Conservation (phyloP, 2,888 invertebrate genomes). For the Melitaea athalia region DNA sequence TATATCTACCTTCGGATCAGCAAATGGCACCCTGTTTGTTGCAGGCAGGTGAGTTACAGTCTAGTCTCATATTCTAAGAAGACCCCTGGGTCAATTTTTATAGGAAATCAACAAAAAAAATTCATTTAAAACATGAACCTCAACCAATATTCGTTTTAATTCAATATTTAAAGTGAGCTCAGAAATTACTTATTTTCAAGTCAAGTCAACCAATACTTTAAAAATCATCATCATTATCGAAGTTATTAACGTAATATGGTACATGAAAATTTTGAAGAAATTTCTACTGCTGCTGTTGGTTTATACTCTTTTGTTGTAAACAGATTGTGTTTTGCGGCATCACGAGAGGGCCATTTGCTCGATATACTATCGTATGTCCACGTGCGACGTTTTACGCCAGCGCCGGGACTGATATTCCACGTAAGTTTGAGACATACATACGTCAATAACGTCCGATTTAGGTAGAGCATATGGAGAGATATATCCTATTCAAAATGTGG, state of each 20-base stretch:
- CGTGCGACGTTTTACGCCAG: conserved; percentile 93
- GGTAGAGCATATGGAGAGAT: too few species aligned
- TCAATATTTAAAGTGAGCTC: too few species aligned
- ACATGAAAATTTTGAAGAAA: too few species aligned
- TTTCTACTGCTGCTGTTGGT: background rate
- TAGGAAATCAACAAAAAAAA: too few species aligned
- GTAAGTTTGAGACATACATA: conserved; percentile 79
- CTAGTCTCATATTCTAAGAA: background rate
- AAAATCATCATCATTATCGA: too few species aligned
- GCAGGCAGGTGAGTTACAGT: conserved; percentile 86
- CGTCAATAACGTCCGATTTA: too few species aligned
- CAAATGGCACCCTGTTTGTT: conserved; percentile 96
- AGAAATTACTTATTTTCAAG: too few species aligned
- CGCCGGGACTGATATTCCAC: conserved; percentile 97
- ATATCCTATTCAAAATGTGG: too few species aligned
- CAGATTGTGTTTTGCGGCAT: conserved; percentile 95
- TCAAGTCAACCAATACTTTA: too few species aligned
- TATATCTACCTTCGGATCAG: conserved; percentile 95
- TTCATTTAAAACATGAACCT: too few species aligned
- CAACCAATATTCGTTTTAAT: too few species aligned
- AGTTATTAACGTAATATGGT: too few species aligned
- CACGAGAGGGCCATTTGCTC: conserved; percentile 94
- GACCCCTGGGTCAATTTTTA: background rate
- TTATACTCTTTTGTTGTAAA: background rate
- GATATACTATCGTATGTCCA: conserved; percentile 96